A percentile compares a stretch with the other conserved stretches of the same genome.
Evolutionary conservation across 2,888 invertebrate genomes (phyloP).

Genomic region (Chloromyia formosa): DNA sequence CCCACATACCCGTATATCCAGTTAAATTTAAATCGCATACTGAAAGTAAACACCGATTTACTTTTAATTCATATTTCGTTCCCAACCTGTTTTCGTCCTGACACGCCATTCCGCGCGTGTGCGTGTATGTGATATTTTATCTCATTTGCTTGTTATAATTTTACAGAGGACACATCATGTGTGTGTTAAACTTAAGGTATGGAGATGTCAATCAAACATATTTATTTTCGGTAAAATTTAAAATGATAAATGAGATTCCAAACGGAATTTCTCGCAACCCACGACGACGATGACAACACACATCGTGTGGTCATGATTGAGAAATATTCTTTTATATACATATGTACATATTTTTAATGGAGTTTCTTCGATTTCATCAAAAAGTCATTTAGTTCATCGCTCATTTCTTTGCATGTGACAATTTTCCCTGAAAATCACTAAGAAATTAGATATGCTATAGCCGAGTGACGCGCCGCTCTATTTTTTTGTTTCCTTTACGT

Average conservation of each 20-base stretch:
- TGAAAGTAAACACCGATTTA: no score
- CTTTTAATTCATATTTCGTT: no score
- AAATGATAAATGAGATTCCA: slow-evolving; percentile 38
- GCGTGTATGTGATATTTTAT: no score
- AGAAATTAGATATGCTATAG: not conserved
- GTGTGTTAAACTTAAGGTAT: slow-evolving; percentile 24
- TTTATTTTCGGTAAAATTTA: not conserved
- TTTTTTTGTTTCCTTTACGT: not conserved
- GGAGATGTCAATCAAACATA: slow-evolving; percentile 31
- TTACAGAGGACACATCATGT: not conserved
- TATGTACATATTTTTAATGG: slow-evolving; percentile 2
- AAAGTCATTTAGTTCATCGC: slow-evolving; percentile 16
- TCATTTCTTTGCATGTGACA: slow-evolving; percentile 12
- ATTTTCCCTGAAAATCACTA: not conserved
- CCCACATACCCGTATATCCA: no score
- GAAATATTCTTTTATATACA: not conserved
- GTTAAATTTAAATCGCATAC: no score
- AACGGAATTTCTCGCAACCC: slow-evolving; percentile 18
- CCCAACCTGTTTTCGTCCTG: no score
- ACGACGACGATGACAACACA: not conserved
- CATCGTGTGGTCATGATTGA: not conserved
- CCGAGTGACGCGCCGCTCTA: not conserved
- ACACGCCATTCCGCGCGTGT: no score
- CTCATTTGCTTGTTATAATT: no score
- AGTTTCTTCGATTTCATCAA: slow-evolving; percentile 36